A percentile compares a stretch with the other conserved stretches of the same genome.
Conservation (phyloP, 2,797 vertebrate species). For the Cygnus olor region DNA sequence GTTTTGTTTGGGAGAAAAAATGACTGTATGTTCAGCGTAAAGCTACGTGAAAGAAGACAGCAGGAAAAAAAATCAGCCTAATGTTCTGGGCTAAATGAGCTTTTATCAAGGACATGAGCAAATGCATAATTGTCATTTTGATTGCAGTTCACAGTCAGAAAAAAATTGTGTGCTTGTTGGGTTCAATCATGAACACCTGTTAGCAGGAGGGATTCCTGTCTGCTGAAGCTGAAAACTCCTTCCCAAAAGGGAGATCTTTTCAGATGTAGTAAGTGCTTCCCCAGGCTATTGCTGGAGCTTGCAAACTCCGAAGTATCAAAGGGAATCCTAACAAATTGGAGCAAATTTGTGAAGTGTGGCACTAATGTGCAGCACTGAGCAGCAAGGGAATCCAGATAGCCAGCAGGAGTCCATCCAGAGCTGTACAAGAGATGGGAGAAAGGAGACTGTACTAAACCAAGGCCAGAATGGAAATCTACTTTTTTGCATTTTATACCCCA, state of each 20-base stretch:
- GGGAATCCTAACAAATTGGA: not conserved
- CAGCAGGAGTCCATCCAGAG: not conserved
- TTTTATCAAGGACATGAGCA: not conserved
- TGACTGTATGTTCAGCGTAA: not conserved
- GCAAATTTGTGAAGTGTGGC: accelerated
- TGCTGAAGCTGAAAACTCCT: not conserved
- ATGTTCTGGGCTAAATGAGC: not conserved
- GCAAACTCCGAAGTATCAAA: not conserved
- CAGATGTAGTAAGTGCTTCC: not conserved
- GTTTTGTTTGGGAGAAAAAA: not conserved
- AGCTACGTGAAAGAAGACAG: not conserved
- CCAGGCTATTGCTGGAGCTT: not conserved
- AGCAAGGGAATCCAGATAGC: not conserved
- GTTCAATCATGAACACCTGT: not conserved
- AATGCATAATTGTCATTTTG: not conserved
- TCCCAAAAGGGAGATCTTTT: not conserved
- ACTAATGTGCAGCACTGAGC: accelerated
- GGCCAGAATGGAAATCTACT: not conserved
- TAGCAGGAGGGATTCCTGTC: not conserved
- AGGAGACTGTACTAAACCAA: not conserved
- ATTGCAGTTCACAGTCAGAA: not conserved
- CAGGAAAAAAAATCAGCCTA: not conserved
- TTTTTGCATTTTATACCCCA: not conserved
- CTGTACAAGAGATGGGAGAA: accelerated
- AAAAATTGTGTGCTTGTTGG: not conserved